Base-by-base conservation (phyloP, 92 coral and sea anemone species). In the Pocillopora meandrina region DNA sequence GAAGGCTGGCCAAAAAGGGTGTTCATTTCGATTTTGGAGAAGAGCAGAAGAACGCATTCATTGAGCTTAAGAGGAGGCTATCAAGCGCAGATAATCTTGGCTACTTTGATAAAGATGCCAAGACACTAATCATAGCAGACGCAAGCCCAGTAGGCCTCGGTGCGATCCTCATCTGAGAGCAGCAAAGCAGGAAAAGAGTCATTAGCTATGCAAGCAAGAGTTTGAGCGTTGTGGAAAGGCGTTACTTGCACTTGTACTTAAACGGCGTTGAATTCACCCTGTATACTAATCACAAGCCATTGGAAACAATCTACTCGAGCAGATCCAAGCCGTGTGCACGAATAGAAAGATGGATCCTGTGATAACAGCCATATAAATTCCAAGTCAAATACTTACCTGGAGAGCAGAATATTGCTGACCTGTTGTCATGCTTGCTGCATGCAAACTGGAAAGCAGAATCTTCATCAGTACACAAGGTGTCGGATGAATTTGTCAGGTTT, bases 401-500 rank as follows among this genome's bases (percentile, higher is more conserved):
- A 74, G 34, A 10, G 61, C 59, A 47, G 60, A 42, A 79, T 18
- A 56, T 69, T 64, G 85, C 85, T 5, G 85, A 71, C 60, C 49
- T 79, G 26, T 73, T 78, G 20, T 78, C 85, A 11, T 49, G 85
- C 17, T 56, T 86, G 42, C 71, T 31, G 49, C 72, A 56, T 23
- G 58, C 31, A 20, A 35, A 79, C 10, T 52, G n/a, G 63, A 18
- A 74, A 74, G 85, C 75, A 26, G 61, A 16, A 69, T 17, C 85
- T 47, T 49, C 76, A 23, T n/a, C 78, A 56, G 85, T 61, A 23
- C 55, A 70, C 58, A 31, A 12, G 20, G 60, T 67, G 5, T 71
- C 65, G 11, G 77, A 85, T 69, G 70, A 78, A 79, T 85, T 63
- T 78, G 89, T 78, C 49, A 69, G 89, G 26, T 85, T 87, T 75